Conservation (phyloP, 1,140 invertebrate species). For the Bombus difficillimus region DNA sequence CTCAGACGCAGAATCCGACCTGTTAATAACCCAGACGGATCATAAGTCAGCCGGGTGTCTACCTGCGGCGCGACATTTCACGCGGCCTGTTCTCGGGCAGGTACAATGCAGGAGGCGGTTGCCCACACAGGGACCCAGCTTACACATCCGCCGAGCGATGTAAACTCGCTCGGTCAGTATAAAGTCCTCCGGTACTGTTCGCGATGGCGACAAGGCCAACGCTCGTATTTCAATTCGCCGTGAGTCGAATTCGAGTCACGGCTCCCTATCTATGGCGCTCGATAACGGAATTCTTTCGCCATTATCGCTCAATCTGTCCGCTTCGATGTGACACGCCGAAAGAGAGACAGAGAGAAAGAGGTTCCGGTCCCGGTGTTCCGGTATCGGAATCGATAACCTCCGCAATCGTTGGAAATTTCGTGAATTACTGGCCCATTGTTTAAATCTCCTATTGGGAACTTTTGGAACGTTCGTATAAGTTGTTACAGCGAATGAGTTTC, state of each 20-base stretch:
- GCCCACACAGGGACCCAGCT: constrained; percentile 72
- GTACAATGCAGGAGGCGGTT: constrained; percentile 71
- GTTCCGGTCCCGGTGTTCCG: constrained; percentile 44
- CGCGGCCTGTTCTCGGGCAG: constrained; percentile 66
- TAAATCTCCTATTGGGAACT: not conserved
- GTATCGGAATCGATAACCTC: constrained; percentile 31
- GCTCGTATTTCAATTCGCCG: constrained; percentile 74
- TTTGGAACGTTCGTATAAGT: not conserved
- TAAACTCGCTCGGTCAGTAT: constrained; percentile 42
- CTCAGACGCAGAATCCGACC: constrained; percentile 26
- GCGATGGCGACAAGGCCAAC: constrained; percentile 71
- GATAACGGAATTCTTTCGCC: constrained; percentile 72
- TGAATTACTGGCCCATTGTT: not conserved
- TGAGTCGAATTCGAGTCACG: constrained; percentile 73
- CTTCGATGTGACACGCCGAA: not conserved
- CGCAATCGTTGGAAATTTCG: not conserved
- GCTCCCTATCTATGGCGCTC: constrained; percentile 55
- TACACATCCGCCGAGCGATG: constrained; percentile 49
- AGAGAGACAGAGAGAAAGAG: not conserved
- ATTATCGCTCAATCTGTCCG: constrained; percentile 35
- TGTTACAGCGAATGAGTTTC: not conserved
- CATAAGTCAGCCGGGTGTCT: constrained; percentile 65
- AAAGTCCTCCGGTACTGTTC: constrained; percentile 60
- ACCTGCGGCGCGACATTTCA: constrained; percentile 67
- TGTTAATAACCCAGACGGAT: constrained; percentile 64